phyloP scores from a whole-genome alignment of 1,140 invertebrate genomes.

The Tetramorium parvispinum region DNA sequence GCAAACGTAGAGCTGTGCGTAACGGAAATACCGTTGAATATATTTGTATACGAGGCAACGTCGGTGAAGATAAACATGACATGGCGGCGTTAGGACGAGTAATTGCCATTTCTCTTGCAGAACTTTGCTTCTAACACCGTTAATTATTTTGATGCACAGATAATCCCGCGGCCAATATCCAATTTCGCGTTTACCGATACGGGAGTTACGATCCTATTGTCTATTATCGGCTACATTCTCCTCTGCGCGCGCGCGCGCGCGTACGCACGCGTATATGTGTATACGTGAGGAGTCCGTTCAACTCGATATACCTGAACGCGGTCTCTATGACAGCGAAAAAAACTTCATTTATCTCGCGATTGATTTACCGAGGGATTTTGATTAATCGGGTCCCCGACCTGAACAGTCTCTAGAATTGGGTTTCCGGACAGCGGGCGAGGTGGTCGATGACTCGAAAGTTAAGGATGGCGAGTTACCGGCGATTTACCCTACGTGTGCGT shows the following conservation, averaged over 20 bases:
- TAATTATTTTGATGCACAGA: constrained; percentile 73
- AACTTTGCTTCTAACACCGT: constrained; percentile 71
- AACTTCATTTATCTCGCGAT: constrained; percentile 64
- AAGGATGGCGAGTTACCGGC: constrained; percentile 43
- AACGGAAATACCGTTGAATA: constrained; percentile 20
- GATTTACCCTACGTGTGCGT: constrained; percentile 65
- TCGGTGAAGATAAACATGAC: constrained; percentile 45
- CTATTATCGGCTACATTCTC: constrained; percentile 29
- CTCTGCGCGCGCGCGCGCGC: too few relatives aligned
- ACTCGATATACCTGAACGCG: not conserved
- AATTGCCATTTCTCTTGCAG: constrained; percentile 67
- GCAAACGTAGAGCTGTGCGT: not conserved
- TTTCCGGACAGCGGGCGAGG: constrained; percentile 57
- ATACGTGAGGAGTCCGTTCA: not conserved
- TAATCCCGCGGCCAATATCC: constrained; percentile 74
- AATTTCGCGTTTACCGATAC: constrained; percentile 68
- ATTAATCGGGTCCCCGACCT: constrained; percentile 53
- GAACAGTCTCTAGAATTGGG: constrained; percentile 59
- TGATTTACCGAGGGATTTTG: constrained; percentile 62
- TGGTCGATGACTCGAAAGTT: constrained; percentile 62
- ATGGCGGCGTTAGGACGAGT: constrained; percentile 39
- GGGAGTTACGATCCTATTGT: constrained; percentile 67
- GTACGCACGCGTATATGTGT: too few relatives aligned
- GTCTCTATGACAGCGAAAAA: constrained; percentile 36
- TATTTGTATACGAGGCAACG: constrained; percentile 1